Evolutionary conservation across 2,797 vertebrate species (phyloP).

Genomic region (Melanotaenia parkinsoni): DNA sequence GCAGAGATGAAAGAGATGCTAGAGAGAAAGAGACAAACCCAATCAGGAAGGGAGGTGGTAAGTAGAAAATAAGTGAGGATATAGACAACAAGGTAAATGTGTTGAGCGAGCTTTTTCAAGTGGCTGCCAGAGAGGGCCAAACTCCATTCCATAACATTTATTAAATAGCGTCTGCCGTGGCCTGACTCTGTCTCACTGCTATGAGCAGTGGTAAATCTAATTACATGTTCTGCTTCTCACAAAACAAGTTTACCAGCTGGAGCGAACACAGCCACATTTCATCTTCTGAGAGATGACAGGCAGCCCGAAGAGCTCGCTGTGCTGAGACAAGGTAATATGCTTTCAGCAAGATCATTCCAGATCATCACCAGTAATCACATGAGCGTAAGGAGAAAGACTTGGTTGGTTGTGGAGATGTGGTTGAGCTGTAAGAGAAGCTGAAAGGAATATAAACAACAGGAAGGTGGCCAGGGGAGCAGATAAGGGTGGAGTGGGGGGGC

Average conservation of each 20-base stretch:
- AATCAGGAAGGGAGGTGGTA: constrained; percentile 43
- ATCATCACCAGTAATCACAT: constrained; percentile 66
- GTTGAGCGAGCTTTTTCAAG: constrained; percentile 67
- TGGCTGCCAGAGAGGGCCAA: constrained; percentile 63
- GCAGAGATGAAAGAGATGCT: constrained; percentile 43
- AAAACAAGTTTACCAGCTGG: constrained; percentile 75
- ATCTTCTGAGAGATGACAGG: constrained; percentile 66
- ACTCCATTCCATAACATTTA: constrained; percentile 77
- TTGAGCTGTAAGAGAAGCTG: constrained; percentile 9
- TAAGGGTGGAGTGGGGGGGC: not conserved
- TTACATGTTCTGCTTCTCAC: constrained; percentile 76
- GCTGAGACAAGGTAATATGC: constrained; percentile 49
- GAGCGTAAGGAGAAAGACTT: constrained; percentile 31
- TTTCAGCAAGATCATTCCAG: constrained; percentile 69
- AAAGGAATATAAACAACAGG: constrained; percentile 3
- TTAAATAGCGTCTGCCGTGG: constrained; percentile 73
- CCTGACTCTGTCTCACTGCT: constrained; percentile 64
- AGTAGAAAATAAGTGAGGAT: constrained; percentile 49
- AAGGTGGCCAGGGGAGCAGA: constrained; percentile 24
- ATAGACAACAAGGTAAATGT: constrained; percentile 50
- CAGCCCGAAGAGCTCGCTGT: constrained; percentile 46
- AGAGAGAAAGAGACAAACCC: constrained; percentile 52
- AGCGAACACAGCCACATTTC: constrained; percentile 69
- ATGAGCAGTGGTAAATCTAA: constrained; percentile 76
- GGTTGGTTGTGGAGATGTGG: not conserved